Evolutionary conservation across 2,797 vertebrate species (phyloP), one percentile per base, ranked within the genome.

Genomic region (Oryzias sinensis): DNA sequence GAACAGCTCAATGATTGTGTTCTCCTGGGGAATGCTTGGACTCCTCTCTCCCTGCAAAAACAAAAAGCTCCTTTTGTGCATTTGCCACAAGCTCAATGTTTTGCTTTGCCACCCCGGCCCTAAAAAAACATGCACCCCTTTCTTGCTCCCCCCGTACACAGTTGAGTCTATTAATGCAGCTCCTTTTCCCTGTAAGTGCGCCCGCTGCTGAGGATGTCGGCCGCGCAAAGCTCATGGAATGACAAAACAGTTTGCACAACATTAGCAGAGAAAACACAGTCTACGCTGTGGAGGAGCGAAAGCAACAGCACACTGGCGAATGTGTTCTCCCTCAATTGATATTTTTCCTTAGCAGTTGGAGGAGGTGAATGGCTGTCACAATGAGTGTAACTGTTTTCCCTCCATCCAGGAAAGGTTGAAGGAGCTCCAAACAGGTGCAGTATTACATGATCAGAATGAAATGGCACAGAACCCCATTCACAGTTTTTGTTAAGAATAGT

Each of bases 241-340:
- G 95, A 96, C 95, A 97, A 96, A 98, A 97, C 94, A 94, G 95
- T 97, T 98, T 97, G 93, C 93, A 93, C 94, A 97, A 95, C 92
- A 92, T 94, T 93, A 93, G 89, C 81, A 87, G 83, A 87, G 87
- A 92, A 92, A 92, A 91, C 86, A 88, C 72, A 75, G 80, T 77
- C 70, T 62, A 71, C 82, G 74, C 75, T 69, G 75, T 18, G 53
- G 77, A 76, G 82, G 83, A 87, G 89, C 89, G 83, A 82, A 90
- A 92, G 88, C 82, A 91, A 87, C 90, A 93, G 87, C 87, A 91
- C 90, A 90, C 83, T 88, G 81, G 80, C 79, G 78, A 83, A 90
- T 83, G 86, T 92, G 89, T 91, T 92, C 82, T 80, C 81, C 62
- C 69, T 75, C 81, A 71, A 76, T 79, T 73, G 87, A 86, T 84